Conservation (phyloP, 2,888 invertebrate genomes). For the Conomelus anceps region DNA sequence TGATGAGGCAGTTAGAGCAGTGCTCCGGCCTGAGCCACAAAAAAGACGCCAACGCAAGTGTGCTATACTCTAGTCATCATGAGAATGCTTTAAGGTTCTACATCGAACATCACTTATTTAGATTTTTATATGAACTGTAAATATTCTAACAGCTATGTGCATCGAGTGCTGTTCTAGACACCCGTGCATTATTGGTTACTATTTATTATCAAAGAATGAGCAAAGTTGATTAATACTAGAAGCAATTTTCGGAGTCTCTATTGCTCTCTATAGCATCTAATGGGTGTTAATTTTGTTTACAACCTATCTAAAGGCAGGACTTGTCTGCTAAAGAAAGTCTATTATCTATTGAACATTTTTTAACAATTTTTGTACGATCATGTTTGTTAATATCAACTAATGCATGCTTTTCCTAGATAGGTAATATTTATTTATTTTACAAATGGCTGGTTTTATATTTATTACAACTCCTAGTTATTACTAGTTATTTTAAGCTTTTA, state of each 20-base stretch:
- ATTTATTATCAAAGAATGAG: background rate
- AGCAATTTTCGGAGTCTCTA: background rate
- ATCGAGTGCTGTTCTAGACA: background rate
- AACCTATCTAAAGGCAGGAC: background rate
- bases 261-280: background rate
- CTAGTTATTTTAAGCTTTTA: background rate
- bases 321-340: background rate
- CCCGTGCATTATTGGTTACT: background rate
- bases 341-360: background rate
- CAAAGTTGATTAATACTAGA: background rate
- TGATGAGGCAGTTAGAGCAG: constrained; percentile 96
- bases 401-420: background rate
- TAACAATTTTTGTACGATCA: background rate
- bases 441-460: background rate
- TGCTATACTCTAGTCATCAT: constrained; percentile 39
- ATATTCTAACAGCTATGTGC: background rate
- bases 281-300: background rate
- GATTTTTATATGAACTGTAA: background rate
- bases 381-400: background rate
- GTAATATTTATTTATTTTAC: background rate
- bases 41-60: constrained; percentile 92
- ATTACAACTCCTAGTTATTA: background rate
- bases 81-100: background rate
- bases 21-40: constrained; percentile 92
- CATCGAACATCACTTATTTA: background rate